Percentiles rank a stretch among this genome's conserved stretches.
phyloP scores from a whole-genome alignment of 2,113 vertebrate species.

The Aptenodytes patagonicus region DNA sequence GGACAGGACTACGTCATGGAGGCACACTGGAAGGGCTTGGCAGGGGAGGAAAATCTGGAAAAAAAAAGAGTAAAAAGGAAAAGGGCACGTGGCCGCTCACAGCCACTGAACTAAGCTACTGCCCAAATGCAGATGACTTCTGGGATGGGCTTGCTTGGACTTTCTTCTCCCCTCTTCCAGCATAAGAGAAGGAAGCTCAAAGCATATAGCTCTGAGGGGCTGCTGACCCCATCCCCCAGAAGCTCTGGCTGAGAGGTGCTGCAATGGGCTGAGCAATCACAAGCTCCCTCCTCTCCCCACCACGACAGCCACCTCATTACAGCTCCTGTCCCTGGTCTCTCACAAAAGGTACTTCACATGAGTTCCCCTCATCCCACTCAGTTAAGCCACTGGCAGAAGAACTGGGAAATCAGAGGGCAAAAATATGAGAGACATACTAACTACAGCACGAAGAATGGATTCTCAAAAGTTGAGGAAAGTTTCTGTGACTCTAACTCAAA shows the following conservation, averaged over 20 bases:
- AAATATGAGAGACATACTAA: background rate
- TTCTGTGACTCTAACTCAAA: background rate
- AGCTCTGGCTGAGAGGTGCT: background rate
- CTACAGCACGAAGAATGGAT: background rate
- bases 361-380: background rate
- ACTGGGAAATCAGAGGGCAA: background rate
- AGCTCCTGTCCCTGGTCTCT: background rate
- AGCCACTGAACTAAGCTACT: background rate
- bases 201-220: background rate
- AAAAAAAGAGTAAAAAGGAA: background rate
- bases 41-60: background rate
- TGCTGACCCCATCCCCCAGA: background rate
- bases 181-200: background rate
- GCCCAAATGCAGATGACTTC: background rate
- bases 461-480: background rate
- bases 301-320: rapidly evolving
- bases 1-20: rapidly evolving
- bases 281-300: background rate
- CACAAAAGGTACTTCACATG: rapidly evolving
- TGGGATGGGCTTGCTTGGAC: background rate
- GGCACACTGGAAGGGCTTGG: background rate
- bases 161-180: background rate
- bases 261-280: background rate
- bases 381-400: background rate
- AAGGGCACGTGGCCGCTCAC: rapidly evolving